Conservation (phyloP, 2,113 vertebrate species). For the Phalacrocorax brasilianus region DNA sequence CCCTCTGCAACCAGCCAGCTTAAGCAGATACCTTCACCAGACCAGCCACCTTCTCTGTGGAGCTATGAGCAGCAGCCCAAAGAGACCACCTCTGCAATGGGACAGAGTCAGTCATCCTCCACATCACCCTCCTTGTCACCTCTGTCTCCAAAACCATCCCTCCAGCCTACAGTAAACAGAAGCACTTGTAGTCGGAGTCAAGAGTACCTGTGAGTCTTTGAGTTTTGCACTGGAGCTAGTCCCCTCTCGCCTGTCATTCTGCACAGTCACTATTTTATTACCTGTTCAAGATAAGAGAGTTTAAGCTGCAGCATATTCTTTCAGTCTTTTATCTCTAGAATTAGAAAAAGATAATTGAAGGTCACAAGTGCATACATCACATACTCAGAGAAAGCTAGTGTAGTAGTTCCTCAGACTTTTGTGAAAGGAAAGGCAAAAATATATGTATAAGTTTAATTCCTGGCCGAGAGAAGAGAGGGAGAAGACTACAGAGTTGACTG, state of each 20-base stretch:
- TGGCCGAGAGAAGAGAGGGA: neutral
- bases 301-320: neutral
- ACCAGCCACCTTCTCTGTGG: constrained; percentile 75
- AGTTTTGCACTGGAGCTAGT: neutral
- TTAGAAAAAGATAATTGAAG: neutral
- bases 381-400: neutral
- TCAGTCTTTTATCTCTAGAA: neutral
- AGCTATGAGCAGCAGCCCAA: constrained; percentile 81
- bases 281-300: neutral
- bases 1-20: constrained; percentile 37
- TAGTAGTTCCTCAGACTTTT: neutral
- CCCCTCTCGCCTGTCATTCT: neutral
- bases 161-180: constrained; percentile 55
- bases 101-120: constrained; percentile 69
- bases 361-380: neutral
- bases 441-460: neutral
- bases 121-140: constrained; percentile 72
- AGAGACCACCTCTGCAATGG: constrained; percentile 47
- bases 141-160: constrained; percentile 74
- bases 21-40: constrained; percentile 74
- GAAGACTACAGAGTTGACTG: neutral
- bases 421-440: neutral
- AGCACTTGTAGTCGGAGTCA: constrained; percentile 68
- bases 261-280: neutral
- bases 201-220: constrained; percentile 74